These are phyloP conservation scores for Vulpes vulpes DNA, from an alignment of 2,113 vertebrate genomes.

Conservation along the genomic window DNA sequence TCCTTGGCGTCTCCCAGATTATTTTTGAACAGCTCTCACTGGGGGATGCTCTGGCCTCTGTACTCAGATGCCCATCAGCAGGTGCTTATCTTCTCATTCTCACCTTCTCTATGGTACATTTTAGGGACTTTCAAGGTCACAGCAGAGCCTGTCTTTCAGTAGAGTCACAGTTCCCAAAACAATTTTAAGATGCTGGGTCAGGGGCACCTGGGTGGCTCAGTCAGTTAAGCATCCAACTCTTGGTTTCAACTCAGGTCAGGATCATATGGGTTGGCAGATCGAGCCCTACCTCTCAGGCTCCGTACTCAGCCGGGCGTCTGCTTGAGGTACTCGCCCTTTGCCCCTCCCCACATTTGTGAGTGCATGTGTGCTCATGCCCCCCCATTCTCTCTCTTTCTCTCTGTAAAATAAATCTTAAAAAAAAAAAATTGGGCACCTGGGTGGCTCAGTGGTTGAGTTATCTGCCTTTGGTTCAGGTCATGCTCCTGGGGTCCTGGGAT, in stretches of 20 bases:
- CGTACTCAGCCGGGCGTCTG: background rate
- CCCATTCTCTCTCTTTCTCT: too few species aligned
- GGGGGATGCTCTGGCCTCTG: background rate
- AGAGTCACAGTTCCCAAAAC: background rate
- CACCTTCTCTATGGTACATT: background rate
- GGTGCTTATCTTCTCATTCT: background rate
- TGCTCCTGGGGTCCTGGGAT: too few species aligned
- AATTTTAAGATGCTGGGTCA: constrained; percentile 1
- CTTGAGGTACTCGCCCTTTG: background rate
- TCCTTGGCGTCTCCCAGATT: background rate
- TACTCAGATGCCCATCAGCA: background rate
- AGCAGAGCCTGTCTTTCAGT: background rate
- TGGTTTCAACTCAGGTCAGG: background rate
- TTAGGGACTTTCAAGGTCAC: background rate
- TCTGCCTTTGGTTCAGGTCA: too few species aligned
- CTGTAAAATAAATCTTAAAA: too few species aligned
- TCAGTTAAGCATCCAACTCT: background rate
- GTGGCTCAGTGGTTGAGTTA: too few species aligned
- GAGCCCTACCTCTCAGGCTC: background rate
- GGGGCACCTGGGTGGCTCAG: background rate
- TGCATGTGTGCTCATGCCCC: too few species aligned
- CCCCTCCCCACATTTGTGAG: too few species aligned
- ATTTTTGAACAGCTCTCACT: background rate
- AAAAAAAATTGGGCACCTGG: too few species aligned
- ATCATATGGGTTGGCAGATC: background rate